Base-by-base conservation (phyloP, 2,797 vertebrate genomes). In the Mionectes olivaceus region DNA sequence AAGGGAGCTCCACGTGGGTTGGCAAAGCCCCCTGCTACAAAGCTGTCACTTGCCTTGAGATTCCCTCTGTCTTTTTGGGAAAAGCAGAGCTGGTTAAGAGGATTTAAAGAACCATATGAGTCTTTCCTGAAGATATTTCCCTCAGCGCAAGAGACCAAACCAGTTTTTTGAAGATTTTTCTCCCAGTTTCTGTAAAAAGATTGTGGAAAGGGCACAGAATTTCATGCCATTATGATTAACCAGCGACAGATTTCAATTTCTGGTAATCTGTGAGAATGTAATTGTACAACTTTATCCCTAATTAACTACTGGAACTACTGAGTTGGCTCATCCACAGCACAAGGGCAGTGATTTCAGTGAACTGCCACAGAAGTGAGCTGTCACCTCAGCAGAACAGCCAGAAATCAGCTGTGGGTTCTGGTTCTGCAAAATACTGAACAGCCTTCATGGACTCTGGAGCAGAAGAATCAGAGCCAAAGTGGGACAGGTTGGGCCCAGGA, bases 361-460 rank as follows among this genome's bases (percentile, higher is more conserved):
- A 56, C 19, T 25, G 35, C 47, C 30, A 59, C 30, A 25, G 41
- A 75, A 75, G n/a, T 39, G 63, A 75, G 17, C 14, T 65, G 18
- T 61, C 47, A 33, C 13, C 24, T 75, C 70, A 17, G 30, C 74
- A 84, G 57, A 87, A 41, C 15, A 64, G 56, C 27, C 77, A 82
- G 63, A 81, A 87, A 52, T 64, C 19, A 61, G 56, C 41, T 37
- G 10, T 43, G 44, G 18, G 4, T 39, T 64, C 43, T 75, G 22
- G 44, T 27, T 64, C 53, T 93, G 64, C 61, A 77, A 75, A 92
- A 85, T 19, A 53, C 65, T 33, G 19, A 79, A 10, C 70, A 68
- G 12, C 12, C 8, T 35, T 32, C 43, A 41, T 7, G 16, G 49
- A 19, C 64, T 59, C 46, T 84, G 67, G 28, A 60, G 39, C 32